Conservation (phyloP, 2,797 vertebrate genomes). For the Chelon labrosus region DNA sequence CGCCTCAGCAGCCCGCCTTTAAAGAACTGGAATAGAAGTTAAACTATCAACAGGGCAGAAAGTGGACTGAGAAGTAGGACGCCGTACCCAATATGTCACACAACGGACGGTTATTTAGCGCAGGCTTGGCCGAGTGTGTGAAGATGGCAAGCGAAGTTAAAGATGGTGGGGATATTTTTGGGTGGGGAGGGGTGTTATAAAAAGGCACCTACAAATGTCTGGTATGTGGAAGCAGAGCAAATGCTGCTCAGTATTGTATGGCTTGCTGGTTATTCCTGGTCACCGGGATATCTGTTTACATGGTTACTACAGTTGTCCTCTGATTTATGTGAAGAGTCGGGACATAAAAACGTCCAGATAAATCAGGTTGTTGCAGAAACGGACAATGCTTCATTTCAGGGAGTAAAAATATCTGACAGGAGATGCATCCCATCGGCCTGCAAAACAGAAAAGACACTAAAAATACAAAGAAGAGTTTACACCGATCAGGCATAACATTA, state of each 20-base stretch:
- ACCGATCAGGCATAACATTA: too few relatives aligned
- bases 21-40: slow-evolving; percentile 24
- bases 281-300: slow-evolving; percentile 33
- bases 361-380: too few relatives aligned
- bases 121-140: slow-evolving; percentile 18
- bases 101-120: slow-evolving; percentile 39
- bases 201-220: slow-evolving; percentile 43
- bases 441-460: too few relatives aligned
- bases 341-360: too few relatives aligned
- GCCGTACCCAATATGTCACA: slow-evolving; percentile 39
- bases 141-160: slow-evolving; percentile 41
- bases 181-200: slow-evolving; percentile 49
- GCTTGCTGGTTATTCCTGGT: slow-evolving; percentile 41
- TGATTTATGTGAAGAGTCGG: background rate
- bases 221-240: slow-evolving; percentile 55
- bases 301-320: slow-evolving; percentile 18
- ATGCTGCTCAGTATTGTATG: slow-evolving; percentile 34
- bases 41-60: slow-evolving; percentile 28
- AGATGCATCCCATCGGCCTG: too few relatives aligned
- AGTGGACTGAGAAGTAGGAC: slow-evolving; percentile 40
- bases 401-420: too few relatives aligned
- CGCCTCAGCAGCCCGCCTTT: background rate
- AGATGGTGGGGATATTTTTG: slow-evolving; percentile 58
- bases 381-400: too few relatives aligned
- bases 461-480: too few relatives aligned